Evolutionary conservation across 2,888 invertebrate genomes (phyloP), one percentile per base, ranked within the genome.

Genomic region (Protophormia terraenovae): DNA sequence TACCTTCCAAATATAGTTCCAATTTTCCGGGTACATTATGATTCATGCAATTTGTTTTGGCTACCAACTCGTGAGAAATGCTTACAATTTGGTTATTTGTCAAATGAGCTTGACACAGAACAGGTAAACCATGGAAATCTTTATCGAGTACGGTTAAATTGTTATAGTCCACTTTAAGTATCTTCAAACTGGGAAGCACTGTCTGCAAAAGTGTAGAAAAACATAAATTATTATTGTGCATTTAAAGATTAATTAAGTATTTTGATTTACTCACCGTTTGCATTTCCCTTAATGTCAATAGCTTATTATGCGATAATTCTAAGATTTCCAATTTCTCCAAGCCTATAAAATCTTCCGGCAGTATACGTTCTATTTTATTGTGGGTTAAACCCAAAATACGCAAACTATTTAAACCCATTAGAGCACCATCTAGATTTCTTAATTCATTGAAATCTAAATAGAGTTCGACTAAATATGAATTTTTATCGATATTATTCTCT

Each of bases 51-150:
- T 95, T 94, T 1, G 97, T 97, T 91, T 97, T 96, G 27, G 96
- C 95, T 1, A 96, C 96, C 62, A 97, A 93, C 89, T 97, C 96
- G 71, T 95, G 94, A 75, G 96, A 96, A 27, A 97, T 94, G 7
- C 95, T 94, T 71, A 94, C 94, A 86, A 97, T 97, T 89, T 95
- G 94, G 91, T 97, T 97, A 89, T 95, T 94, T 3, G 96, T 96
- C 58, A 97, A 93, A 91, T 97, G 96, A 2, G 96, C 97, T 91
- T 95, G 95, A 90, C 97, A 97, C 8, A 97, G 93, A 2, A 95
- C 95, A 0, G 97, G 97, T 85, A 97, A 93, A 1, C 97, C 97
- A 88, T 97, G 96, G 92, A 97, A 97, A 91, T 97, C 97, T 89
- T 95, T 95, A 85, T 96, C 96, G 88, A 97, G 93, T 60, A 94